A percentile compares a stretch with the other conserved stretches of the same genome.
Evolutionary conservation across 2,888 invertebrate species (phyloP).

Genomic region (Erebia aethiops): DNA sequence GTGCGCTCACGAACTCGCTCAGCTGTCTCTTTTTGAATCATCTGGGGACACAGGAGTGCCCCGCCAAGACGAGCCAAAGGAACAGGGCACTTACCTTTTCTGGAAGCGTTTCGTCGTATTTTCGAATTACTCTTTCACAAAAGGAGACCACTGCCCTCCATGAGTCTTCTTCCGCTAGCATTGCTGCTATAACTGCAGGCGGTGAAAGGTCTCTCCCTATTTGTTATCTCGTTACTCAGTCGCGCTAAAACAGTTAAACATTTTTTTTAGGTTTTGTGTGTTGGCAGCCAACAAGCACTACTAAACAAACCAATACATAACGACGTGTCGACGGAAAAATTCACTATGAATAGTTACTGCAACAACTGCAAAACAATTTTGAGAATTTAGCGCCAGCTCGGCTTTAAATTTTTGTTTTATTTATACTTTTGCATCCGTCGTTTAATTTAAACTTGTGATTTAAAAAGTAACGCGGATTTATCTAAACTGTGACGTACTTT

Average conservation of each 20-base stretch:
- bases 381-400: conserved; percentile 26
- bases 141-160: too few species aligned
- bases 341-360: conserved; percentile 31
- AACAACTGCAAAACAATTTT: conserved; percentile 36
- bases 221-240: neutral
- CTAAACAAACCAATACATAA: conserved; percentile 31
- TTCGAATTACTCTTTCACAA: too few species aligned
- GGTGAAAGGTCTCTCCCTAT: too few species aligned
- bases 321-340: conserved; percentile 20
- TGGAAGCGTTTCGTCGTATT: too few species aligned
- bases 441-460: conserved; percentile 15
- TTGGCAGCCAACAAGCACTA: conserved; percentile 10
- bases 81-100: too few species aligned
- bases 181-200: too few species aligned
- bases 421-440: conserved; percentile 16
- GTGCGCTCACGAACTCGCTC: too few species aligned
- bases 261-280: neutral
- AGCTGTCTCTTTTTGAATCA: too few species aligned
- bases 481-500: neutral
- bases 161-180: too few species aligned
- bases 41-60: too few species aligned
- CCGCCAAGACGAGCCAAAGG: too few species aligned
- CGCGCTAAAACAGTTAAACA: neutral
- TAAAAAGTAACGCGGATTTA: neutral
- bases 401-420: conserved; percentile 25